Conservation (phyloP, 1,140 invertebrate genomes). For the Formica exsecta region DNA sequence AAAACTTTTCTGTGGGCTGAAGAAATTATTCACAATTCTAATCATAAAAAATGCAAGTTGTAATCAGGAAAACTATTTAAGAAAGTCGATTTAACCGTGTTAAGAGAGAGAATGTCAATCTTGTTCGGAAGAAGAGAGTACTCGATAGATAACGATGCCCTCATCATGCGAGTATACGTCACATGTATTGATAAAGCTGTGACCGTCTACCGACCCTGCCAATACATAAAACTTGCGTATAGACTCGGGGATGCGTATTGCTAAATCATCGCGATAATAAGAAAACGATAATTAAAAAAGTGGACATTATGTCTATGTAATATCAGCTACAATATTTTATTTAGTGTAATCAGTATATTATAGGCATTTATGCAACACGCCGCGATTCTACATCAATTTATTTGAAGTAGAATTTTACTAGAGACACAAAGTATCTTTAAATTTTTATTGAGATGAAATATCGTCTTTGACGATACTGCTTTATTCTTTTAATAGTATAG, state of each 20-base stretch:
- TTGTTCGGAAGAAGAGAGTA: not conserved
- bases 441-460: not conserved
- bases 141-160: not conserved
- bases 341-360: not conserved
- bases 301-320: constrained; percentile 5
- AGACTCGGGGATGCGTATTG: not conserved
- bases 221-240: not conserved
- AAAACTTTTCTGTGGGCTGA: not conserved
- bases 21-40: not conserved
- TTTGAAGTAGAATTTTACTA: not conserved
- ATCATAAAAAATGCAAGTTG: not conserved
- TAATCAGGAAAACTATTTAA: not conserved
- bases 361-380: not conserved
- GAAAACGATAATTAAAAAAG: not conserved
- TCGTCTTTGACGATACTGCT: not conserved
- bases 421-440: not conserved
- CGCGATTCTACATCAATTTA: not conserved
- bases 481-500: not conserved
- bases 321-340: constrained; percentile 9
- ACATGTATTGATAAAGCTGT: constrained; percentile 10
- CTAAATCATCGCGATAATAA: not conserved
- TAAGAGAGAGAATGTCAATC: not conserved
- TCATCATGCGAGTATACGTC: not conserved
- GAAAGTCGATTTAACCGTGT: not conserved
- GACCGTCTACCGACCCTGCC: not conserved